These are phyloP conservation scores for Dipus sagitta DNA, from an alignment of 2,797 vertebrate species.

Conservation along the genomic window DNA sequence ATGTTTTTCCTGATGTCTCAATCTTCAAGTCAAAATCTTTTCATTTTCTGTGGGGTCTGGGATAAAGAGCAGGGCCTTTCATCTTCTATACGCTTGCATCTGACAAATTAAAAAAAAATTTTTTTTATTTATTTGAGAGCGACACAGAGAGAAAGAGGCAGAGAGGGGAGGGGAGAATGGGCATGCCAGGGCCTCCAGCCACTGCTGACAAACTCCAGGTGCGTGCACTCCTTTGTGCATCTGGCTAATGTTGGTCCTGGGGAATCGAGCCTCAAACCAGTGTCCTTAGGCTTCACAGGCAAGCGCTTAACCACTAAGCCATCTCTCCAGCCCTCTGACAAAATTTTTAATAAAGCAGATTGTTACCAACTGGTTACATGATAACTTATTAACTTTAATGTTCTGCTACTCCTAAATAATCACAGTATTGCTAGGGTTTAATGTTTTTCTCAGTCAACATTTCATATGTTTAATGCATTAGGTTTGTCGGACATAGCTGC, in stretches of 20 bases:
- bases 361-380: background rate
- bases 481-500: background rate
- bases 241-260: too few relatives aligned
- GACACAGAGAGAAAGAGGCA: too few relatives aligned
- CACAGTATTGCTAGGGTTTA: background rate
- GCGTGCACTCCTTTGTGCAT: too few relatives aligned
- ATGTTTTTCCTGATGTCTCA: background rate
- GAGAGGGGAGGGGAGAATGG: too few relatives aligned
- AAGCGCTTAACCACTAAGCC: too few relatives aligned
- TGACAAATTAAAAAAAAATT: too few relatives aligned
- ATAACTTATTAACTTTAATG: constrained; percentile 9
- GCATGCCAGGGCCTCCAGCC: too few relatives aligned
- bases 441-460: background rate
- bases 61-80: background rate
- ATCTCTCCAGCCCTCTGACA: too few relatives aligned
- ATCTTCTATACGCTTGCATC: background rate
- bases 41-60: background rate
- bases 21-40: background rate
- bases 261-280: too few relatives aligned
- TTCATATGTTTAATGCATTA: constrained; percentile 1
- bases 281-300: too few relatives aligned
- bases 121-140: too few relatives aligned
- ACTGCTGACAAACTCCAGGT: too few relatives aligned
- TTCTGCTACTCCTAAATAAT: background rate
- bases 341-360: background rate